phyloP scores from a whole-genome alignment of 2,888 invertebrate genomes.

The Brachynemurus nebulosus region DNA sequence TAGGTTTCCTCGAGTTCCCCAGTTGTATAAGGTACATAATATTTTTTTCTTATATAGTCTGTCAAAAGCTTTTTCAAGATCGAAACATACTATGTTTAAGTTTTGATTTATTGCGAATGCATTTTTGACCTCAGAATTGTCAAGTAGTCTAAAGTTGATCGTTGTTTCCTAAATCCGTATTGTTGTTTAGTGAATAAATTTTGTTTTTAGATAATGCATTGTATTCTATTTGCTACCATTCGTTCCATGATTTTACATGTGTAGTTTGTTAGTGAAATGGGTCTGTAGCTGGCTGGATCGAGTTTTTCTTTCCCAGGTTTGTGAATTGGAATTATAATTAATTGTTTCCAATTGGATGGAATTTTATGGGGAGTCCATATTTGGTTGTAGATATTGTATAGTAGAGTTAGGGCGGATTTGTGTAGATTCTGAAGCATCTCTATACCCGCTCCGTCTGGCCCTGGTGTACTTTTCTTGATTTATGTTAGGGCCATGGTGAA shows the following conservation, averaged over 20 bases:
- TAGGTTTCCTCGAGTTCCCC: slow-evolving; percentile 11
- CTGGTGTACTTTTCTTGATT: slow-evolving; percentile 6
- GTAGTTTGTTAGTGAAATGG: slow-evolving; percentile 9
- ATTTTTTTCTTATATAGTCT: slow-evolving; percentile 13
- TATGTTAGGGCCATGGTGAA: neutral
- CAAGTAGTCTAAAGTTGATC: slow-evolving; percentile 15
- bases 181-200: slow-evolving; percentile 13
- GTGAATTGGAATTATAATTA: slow-evolving; percentile 7
- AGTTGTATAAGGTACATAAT: slow-evolving; percentile 10
- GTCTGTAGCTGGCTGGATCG: slow-evolving; percentile 5
- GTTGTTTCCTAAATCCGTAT: slow-evolving; percentile 13
- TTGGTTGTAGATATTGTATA: slow-evolving; percentile 8
- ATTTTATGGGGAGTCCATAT: slow-evolving; percentile 8
- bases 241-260: slow-evolving; percentile 9
- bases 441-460: slow-evolving; percentile 4
- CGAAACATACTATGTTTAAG: slow-evolving; percentile 12
- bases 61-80: slow-evolving; percentile 18
- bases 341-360: slow-evolving; percentile 6
- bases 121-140: slow-evolving; percentile 12
- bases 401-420: neutral
- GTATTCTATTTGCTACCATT: slow-evolving; percentile 7
- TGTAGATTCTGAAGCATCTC: slow-evolving; percentile 8
- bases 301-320: slow-evolving; percentile 3
- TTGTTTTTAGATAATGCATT: slow-evolving; percentile 13
- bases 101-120: slow-evolving; percentile 15